Conservation (phyloP, 2,888 invertebrate genomes). For the Zygothrica quintamaculata region DNA sequence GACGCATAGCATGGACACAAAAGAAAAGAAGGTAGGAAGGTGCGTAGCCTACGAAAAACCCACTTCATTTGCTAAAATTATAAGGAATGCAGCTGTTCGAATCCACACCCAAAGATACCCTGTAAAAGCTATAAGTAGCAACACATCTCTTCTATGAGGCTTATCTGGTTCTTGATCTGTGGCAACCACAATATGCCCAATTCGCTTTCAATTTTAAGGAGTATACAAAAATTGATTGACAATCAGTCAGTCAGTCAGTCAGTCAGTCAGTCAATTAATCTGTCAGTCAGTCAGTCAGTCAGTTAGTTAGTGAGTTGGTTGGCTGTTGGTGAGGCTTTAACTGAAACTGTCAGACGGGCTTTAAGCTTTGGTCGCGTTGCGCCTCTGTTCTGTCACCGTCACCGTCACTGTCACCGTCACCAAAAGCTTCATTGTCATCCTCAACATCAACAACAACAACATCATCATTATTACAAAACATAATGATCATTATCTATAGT, state of each 20-base stretch:
- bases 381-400: slow-evolving; percentile 43
- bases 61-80: slow-evolving; percentile 28
- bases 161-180: no score
- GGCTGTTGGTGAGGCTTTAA: slow-evolving; percentile 23
- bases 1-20: slow-evolving; percentile 42
- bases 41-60: slow-evolving; percentile 39
- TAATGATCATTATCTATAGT: slow-evolving; percentile 31
- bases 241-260: slow-evolving; percentile 40
- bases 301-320: slow-evolving; percentile 39
- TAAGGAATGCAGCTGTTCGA: no score
- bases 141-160: no score
- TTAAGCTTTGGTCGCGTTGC: slow-evolving; percentile 11
- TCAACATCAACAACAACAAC: slow-evolving; percentile 17
- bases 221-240: slow-evolving; percentile 52
- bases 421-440: slow-evolving; percentile 16
- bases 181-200: no score
- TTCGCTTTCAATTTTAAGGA: no score
- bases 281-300: slow-evolving; percentile 45
- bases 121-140: no score
- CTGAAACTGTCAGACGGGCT: slow-evolving; percentile 30
- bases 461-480: slow-evolving; percentile 36
- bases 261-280: slow-evolving; percentile 45
- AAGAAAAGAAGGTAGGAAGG: slow-evolving; percentile 27
- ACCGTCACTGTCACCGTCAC: slow-evolving; percentile 19
- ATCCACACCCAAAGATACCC: no score